Base-by-base conservation (phyloP, 1,140 invertebrate species). In the Chymomyza costata region DNA sequence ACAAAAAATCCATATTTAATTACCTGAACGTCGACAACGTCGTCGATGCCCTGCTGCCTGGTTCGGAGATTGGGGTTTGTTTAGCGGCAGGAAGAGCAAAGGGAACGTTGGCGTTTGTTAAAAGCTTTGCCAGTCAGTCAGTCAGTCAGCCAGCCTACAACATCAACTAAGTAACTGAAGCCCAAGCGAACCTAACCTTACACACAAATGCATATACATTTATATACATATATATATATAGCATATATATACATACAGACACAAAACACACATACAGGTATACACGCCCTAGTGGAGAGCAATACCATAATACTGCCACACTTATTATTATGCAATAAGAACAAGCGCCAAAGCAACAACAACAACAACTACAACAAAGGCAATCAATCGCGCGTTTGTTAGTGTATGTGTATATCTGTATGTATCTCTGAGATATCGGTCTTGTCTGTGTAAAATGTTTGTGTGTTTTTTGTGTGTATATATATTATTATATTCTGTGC, bases 291-390 rank as follows among this genome's bases (percentile, higher is more conserved):
- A 34, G 6, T 15, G 25, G 13, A 25, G 16, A 45, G 47, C 41
- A 57, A 68, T n/a, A n/a, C n/a, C n/a, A n/a, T 52, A 60, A 74
- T 58, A 76, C 62, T 61, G 65, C 49, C 55, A 44, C 51, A 76
- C 58, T 76, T 65, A 76, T 73, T 73, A 73, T 69, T 69, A 68
- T 68, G 70, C 62, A 76, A 76, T 76, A 56, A 70, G 52, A 13
- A 49, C 47, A 50, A 54, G 37, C 19, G 40, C 25, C 45, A 40
- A n/a, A 40, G 30, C 0, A 54, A 6, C 16, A 46, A 31, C 15
- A 41, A 35, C 17, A 34, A 40, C 10, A 47, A 14, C 21, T 17
- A 28, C n/a, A 35, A 46, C 19, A 37, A 60, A 56, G 54, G 66
- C 71, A 78, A 78, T 78, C 73, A 78, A 78, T 78, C 73, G 66